phyloP scores from a whole-genome alignment of 2,797 vertebrate species.

The Carapus acus region DNA sequence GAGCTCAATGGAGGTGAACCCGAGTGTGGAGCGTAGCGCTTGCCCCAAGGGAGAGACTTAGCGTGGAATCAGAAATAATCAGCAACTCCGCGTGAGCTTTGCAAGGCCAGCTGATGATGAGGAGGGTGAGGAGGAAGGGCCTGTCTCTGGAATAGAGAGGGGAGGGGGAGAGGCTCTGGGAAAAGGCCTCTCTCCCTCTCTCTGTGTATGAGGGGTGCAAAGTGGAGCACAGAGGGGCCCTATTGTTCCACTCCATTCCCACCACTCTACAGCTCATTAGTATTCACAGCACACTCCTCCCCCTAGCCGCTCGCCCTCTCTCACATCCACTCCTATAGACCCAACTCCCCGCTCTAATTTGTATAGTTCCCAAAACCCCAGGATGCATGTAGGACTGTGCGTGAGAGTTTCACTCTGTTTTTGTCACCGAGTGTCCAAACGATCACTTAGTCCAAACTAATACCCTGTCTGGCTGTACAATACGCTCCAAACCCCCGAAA shows the following conservation, averaged over 20 bases:
- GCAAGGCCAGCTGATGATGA: constrained; percentile 68
- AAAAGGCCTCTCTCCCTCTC: constrained; percentile 76
- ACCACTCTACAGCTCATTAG: constrained; percentile 79
- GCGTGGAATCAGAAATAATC: constrained; percentile 70
- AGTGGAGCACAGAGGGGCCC: constrained; percentile 80
- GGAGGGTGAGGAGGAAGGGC: constrained; percentile 70
- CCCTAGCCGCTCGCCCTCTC: constrained; percentile 71
- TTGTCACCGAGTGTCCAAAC: constrained; percentile 58
- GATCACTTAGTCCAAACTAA: constrained; percentile 57
- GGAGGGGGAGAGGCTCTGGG: constrained; percentile 70
- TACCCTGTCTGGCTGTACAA: constrained; percentile 56
- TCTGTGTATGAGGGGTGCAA: constrained; percentile 77
- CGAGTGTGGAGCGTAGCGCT: constrained; percentile 55
- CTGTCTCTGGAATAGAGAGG: constrained; percentile 70
- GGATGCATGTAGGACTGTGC: constrained; percentile 68
- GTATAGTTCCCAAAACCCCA: constrained; percentile 74
- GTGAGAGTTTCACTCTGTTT: constrained; percentile 69
- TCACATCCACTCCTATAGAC: constrained; percentile 76
- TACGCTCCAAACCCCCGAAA: constrained; percentile 22
- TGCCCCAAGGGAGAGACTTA: constrained; percentile 53
- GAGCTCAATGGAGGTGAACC: constrained; percentile 60
- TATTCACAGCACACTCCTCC: constrained; percentile 78
- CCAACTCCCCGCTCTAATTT: constrained; percentile 74
- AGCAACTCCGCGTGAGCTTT: constrained; percentile 61
- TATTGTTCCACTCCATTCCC: constrained; percentile 79